These are phyloP conservation scores for Dryococelus australis DNA, from an alignment of 2,888 invertebrate genomes.

Conservation along the genomic window DNA sequence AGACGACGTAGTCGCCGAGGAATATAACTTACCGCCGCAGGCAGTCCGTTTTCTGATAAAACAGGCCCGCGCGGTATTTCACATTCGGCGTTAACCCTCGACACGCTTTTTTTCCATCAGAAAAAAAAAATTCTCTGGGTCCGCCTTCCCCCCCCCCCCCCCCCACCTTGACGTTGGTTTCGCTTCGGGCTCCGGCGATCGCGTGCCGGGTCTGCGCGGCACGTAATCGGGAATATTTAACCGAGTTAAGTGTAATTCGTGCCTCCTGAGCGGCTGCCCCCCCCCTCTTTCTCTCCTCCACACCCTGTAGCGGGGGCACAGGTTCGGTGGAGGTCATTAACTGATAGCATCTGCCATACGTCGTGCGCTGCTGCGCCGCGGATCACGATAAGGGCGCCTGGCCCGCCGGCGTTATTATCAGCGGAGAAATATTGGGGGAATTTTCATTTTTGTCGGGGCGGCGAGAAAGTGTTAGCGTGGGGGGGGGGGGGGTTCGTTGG, in stretches of 20 bases:
- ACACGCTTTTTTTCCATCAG: neutral
- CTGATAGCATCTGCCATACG: slow-evolving; percentile 27
- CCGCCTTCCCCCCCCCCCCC: neutral
- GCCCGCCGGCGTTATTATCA: neutral
- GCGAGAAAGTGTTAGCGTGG: neutral
- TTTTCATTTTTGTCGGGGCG: slow-evolving; percentile 12
- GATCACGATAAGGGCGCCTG: neutral
- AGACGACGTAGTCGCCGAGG: too few relatives aligned
- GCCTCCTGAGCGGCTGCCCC: neutral
- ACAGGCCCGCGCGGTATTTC: too few relatives aligned
- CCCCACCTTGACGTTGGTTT: neutral
- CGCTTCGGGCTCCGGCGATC: neutral
- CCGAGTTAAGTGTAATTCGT: slow-evolving; percentile 28
- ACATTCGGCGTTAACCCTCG: too few relatives aligned
- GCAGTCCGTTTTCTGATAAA: too few relatives aligned
- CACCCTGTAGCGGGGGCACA: neutral
- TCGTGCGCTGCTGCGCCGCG: neutral
- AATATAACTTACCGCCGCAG: too few relatives aligned
- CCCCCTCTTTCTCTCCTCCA: neutral
- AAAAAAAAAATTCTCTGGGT: neutral
- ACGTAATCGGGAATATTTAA: slow-evolving; percentile 29
- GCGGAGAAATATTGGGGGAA: slow-evolving; percentile 18
- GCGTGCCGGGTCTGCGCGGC: neutral
- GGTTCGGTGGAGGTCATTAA: slow-evolving; percentile 25
- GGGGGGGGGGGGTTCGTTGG: neutral